Percentiles rank a stretch among this genome's conserved stretches.
These are phyloP conservation scores for Myanophis thanlyinensis DNA, from an alignment of 2,113 vertebrate species.

Conservation along the genomic window DNA sequence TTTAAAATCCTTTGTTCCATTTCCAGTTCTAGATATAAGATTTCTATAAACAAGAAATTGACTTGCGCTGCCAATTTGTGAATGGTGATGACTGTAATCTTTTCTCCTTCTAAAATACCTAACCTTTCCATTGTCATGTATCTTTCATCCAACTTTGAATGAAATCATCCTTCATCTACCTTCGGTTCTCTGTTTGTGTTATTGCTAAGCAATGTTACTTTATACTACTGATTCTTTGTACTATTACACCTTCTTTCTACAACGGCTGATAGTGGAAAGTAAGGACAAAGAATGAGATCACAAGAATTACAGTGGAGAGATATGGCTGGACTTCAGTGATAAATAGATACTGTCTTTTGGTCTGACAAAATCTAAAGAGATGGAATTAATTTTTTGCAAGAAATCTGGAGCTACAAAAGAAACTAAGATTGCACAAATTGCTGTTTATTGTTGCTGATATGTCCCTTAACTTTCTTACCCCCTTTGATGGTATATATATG, in stretches of 20 bases:
- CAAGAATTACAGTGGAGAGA: background rate
- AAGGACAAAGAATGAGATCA: background rate
- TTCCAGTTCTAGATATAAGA: background rate
- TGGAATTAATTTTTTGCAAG: background rate
- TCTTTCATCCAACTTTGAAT: too few species aligned
- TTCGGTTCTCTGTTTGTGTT: background rate
- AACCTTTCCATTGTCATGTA: background rate
- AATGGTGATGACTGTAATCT: background rate
- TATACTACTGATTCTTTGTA: background rate
- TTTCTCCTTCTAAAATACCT: background rate
- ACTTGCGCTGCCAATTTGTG: background rate
- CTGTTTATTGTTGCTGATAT: background rate
- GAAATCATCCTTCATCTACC: background rate
- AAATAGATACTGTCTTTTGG: background rate
- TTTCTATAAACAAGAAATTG: background rate
- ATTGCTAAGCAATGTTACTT: background rate
- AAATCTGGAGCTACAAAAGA: background rate
- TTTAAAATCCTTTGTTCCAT: background rate
- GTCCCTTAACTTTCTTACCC: background rate
- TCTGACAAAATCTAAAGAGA: background rate
- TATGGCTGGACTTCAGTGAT: background rate
- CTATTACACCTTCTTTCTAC: background rate
- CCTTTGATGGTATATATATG: background rate
- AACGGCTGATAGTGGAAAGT: background rate
- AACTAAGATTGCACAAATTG: background rate